Evolutionary conservation across 2,888 invertebrate genomes (phyloP).

Genomic region (Heterodera filipjevi): DNA sequence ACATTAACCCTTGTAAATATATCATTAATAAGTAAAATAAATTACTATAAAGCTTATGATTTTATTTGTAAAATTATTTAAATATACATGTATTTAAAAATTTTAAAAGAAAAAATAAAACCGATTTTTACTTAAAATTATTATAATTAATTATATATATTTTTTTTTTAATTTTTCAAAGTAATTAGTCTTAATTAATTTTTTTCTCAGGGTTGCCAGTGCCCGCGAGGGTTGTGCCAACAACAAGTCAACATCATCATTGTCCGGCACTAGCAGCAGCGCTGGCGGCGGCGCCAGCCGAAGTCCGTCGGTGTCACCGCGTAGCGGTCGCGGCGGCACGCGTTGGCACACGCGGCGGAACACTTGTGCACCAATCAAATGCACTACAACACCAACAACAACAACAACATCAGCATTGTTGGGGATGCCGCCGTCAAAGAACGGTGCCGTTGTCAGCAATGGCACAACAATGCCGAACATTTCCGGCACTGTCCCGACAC

Average conservation of each 20-base stretch:
- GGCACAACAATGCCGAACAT: too few species aligned
- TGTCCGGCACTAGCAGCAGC: background rate
- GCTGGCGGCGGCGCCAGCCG: background rate
- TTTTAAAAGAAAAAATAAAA: too few species aligned
- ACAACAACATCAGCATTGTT: too few species aligned
- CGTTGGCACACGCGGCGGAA: background rate
- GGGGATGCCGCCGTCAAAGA: too few species aligned
- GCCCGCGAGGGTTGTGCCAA: background rate
- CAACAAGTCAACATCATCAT: background rate
- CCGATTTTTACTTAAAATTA: background rate
- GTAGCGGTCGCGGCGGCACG: background rate
- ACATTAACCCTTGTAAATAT: too few species aligned
- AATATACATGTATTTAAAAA: too few species aligned
- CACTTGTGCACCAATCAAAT: slow-evolving; percentile 22
- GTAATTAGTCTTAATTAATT: background rate
- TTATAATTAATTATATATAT: too few species aligned
- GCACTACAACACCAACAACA: background rate
- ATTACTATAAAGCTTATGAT: too few species aligned
- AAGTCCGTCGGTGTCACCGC: slow-evolving; percentile 24
- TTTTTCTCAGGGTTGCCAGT: background rate
- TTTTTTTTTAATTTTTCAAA: background rate
- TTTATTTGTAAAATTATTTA: too few species aligned
- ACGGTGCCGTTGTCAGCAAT: too few species aligned
- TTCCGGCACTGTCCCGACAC: too few species aligned
- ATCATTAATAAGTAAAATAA: too few species aligned